Conservation (phyloP, 1,140 invertebrate species). For the Microplitis demolitor region DNA sequence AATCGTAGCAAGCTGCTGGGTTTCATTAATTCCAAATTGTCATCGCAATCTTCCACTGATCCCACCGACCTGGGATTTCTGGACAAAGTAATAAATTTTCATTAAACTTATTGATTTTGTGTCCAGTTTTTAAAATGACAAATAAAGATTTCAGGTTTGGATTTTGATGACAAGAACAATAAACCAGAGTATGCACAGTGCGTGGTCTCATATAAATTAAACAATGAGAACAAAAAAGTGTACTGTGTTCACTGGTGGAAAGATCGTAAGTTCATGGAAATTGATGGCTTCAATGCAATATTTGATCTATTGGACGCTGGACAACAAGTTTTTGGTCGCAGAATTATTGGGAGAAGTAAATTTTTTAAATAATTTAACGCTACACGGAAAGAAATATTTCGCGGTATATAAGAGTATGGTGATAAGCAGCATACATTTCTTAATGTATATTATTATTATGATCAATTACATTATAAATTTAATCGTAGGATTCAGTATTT, state of each 20-base stretch:
- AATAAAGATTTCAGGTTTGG: background rate
- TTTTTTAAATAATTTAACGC: background rate
- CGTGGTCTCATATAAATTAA: conserved; percentile 14
- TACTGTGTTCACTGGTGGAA: conserved; percentile 36
- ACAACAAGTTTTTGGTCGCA: conserved; percentile 31
- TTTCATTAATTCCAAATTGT: background rate
- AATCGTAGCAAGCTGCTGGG: background rate
- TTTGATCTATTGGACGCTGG: conserved; percentile 7
- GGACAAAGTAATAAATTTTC: background rate
- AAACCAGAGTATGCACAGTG: conserved; percentile 7
- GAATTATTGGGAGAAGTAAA: conserved; percentile 38
- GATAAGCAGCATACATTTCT: background rate
- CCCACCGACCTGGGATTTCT: too few species aligned
- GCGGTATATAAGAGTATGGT: background rate
- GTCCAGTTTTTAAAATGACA: background rate
- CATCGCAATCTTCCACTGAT: background rate
- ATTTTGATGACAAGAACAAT: background rate
- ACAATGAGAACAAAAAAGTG: background rate
- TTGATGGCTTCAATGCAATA: conserved; percentile 25
- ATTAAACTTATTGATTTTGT: background rate
- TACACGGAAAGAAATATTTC: too few species aligned
- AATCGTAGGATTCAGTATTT: conserved; percentile 39
- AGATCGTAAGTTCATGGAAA: conserved; percentile 23
- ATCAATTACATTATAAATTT: background rate
- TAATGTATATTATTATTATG: background rate